Conservation (phyloP, 2,888 invertebrate species). For the Muscina levida region DNA sequence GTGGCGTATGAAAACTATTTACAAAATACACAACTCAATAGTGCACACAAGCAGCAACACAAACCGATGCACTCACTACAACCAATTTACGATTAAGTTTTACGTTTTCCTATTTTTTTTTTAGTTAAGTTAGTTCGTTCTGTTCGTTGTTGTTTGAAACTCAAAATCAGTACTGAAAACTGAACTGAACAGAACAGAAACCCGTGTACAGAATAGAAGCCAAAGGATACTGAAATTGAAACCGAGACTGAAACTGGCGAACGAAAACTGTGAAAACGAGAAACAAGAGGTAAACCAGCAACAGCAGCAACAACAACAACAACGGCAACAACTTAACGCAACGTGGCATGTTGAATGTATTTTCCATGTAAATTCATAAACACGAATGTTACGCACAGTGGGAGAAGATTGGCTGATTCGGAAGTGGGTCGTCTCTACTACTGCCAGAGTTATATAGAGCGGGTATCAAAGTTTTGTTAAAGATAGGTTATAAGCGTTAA, state of each 20-base stretch:
- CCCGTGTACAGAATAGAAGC: neutral
- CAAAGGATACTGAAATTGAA: conserved; percentile 17
- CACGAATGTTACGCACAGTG: conserved; percentile 51
- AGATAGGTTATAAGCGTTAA: too few relatives aligned
- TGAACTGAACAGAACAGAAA: neutral
- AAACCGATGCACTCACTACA: conserved; percentile 41
- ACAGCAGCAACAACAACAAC: too few relatives aligned
- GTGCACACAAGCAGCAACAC: conserved; percentile 40
- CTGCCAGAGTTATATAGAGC: too few relatives aligned
- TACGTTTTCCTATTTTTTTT: conserved; percentile 41
- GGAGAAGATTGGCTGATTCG: neutral
- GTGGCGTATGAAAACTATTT: neutral
- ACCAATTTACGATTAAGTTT: conserved; percentile 54
- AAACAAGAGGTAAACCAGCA: conserved; percentile 1
- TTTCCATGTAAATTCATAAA: conserved; percentile 54
- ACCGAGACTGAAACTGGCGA: conserved; percentile 27
- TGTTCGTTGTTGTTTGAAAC: conserved; percentile 8
- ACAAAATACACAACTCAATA: neutral
- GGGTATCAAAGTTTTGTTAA: too few relatives aligned
- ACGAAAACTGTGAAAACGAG: conserved; percentile 28
- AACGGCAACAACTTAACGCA: too few relatives aligned
- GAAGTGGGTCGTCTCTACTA: too few relatives aligned
- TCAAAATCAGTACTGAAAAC: neutral
- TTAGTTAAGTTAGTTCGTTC: too few relatives aligned
- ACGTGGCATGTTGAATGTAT: conserved; percentile 28